A percentile compares a stretch with the other conserved stretches of the same genome.
Conservation (phyloP, 1,140 invertebrate species). For the Cotesia chilonis region DNA sequence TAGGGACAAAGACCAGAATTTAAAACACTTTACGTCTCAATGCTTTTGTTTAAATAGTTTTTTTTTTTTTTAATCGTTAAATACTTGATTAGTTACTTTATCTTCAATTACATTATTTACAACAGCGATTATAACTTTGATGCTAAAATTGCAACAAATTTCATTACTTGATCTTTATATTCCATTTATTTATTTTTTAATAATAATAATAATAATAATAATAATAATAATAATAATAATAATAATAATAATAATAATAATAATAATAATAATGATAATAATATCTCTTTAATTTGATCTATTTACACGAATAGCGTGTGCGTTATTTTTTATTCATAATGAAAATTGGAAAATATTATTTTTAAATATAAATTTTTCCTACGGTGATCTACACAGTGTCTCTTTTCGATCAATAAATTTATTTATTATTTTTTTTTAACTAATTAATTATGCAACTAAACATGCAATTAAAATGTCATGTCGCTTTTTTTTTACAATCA, state of each 20-base stretch:
- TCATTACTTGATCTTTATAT: conserved; percentile 25
- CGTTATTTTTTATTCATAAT: conserved; percentile 3
- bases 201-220: conserved; percentile 23
- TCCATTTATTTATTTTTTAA: conserved; percentile 24
- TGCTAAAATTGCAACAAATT: conserved; percentile 36
- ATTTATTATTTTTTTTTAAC: neutral
- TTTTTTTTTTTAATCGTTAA: conserved; percentile 20
- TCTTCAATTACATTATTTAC: conserved; percentile 55
- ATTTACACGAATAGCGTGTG: conserved; percentile 26
- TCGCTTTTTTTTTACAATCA: neutral
- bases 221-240: conserved; percentile 8
- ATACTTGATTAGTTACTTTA: conserved; percentile 25
- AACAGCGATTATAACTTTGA: conserved; percentile 40
- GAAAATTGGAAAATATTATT: conserved; percentile 16
- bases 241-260: conserved; percentile 21
- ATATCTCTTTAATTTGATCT: neutral
- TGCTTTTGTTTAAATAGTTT: conserved; percentile 19
- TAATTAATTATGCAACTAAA: conserved; percentile 8
- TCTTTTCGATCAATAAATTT: neutral
- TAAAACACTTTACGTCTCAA: conserved; percentile 5
- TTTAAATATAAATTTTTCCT: neutral
- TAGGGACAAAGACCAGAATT: no score
- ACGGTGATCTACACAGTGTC: neutral
- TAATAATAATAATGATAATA: conserved; percentile 6
- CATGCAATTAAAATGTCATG: neutral